Percentiles rank a stretch among this genome's conserved stretches.
Evolutionary conservation across 2,113 vertebrate genomes (phyloP).

Genomic region (Leucoraja erinaceus): DNA sequence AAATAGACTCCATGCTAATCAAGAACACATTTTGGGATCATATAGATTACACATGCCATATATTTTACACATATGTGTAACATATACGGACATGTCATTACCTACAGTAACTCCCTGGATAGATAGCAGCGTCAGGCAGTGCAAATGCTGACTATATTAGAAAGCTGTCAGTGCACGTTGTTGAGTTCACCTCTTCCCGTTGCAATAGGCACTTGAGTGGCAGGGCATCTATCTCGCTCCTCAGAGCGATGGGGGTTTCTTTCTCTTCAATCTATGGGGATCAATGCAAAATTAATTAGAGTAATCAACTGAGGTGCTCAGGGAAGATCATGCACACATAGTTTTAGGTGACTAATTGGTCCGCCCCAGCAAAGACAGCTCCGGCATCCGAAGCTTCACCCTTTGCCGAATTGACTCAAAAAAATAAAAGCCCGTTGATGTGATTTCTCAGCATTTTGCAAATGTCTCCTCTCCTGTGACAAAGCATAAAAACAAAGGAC

Average conservation of each 20-base stretch:
- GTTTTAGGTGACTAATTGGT: slow-evolving; percentile 64
- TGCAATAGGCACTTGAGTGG: slow-evolving; percentile 37
- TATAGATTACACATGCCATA: too few species aligned
- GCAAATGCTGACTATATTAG: slow-evolving; percentile 28
- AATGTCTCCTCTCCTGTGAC: neutral
- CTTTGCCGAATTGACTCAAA: slow-evolving; percentile 22
- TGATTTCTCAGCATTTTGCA: neutral
- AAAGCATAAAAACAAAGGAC: slow-evolving; percentile 25
- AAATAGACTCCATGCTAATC: neutral
- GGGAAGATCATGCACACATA: slow-evolving; percentile 53
- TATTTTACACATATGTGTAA: too few species aligned
- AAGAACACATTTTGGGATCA: neutral
- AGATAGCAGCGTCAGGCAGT: neutral
- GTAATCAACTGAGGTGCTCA: slow-evolving; percentile 61
- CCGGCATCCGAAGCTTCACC: slow-evolving; percentile 48
- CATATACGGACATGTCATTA: neutral
- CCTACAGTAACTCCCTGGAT: neutral
- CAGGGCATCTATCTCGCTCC: slow-evolving; percentile 48
- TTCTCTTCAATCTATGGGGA: slow-evolving; percentile 54
- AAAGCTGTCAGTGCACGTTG: slow-evolving; percentile 18
- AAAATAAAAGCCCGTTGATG: slow-evolving; percentile 6
- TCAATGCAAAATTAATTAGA: slow-evolving; percentile 72
- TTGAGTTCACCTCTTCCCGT: slow-evolving; percentile 31
- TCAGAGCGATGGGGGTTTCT: slow-evolving; percentile 45
- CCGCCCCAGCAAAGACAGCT: slow-evolving; percentile 58